A percentile compares a stretch with the other conserved stretches of the same genome.
phyloP scores from a whole-genome alignment of 2,888 invertebrate species.

The Caenorhabditis plicata region DNA sequence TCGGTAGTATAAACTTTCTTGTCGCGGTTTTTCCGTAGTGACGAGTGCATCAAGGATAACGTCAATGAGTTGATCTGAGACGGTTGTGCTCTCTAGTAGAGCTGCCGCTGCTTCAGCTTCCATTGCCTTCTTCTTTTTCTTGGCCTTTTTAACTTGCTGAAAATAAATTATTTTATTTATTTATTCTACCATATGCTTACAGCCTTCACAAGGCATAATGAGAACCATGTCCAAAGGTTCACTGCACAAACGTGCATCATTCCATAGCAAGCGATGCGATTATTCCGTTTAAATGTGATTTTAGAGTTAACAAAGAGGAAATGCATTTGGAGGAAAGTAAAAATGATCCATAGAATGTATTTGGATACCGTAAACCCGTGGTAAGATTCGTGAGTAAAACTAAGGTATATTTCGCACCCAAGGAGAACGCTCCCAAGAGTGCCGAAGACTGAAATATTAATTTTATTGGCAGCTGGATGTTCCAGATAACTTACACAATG shows the following conservation, averaged over 20 bases:
- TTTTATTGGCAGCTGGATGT: not conserved
- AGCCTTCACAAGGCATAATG: slow-evolving; percentile 61
- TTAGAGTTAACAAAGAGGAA: slow-evolving; percentile 65
- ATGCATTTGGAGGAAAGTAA: slow-evolving; percentile 65
- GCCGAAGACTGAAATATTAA: slow-evolving; percentile 48
- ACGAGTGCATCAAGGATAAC: not conserved
- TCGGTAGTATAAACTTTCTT: slow-evolving; percentile 18
- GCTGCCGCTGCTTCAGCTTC: not conserved
- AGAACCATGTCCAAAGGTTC: slow-evolving; percentile 63
- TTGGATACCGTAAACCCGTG: slow-evolving; percentile 37
- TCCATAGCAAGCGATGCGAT: slow-evolving; percentile 53
- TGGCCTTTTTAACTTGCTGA: slow-evolving; percentile 19
- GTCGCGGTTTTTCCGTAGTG: not conserved
- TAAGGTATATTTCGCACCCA: slow-evolving; percentile 58
- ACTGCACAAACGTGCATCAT: slow-evolving; percentile 62
- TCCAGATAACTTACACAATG: slow-evolving; percentile 41
- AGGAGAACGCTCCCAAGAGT: slow-evolving; percentile 56
- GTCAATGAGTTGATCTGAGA: not conserved
- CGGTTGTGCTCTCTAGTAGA: too few relatives aligned
- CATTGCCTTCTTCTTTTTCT: slow-evolving; percentile 15
- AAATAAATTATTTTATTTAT: not conserved
- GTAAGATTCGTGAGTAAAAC: slow-evolving; percentile 9
- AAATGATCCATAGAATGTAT: slow-evolving; percentile 55
- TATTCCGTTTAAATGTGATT: slow-evolving; percentile 47
- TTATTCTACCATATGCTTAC: slow-evolving; percentile 1